Evolutionary conservation across 2,113 vertebrate species (phyloP).

Genomic region (Muntiacus reevesi): DNA sequence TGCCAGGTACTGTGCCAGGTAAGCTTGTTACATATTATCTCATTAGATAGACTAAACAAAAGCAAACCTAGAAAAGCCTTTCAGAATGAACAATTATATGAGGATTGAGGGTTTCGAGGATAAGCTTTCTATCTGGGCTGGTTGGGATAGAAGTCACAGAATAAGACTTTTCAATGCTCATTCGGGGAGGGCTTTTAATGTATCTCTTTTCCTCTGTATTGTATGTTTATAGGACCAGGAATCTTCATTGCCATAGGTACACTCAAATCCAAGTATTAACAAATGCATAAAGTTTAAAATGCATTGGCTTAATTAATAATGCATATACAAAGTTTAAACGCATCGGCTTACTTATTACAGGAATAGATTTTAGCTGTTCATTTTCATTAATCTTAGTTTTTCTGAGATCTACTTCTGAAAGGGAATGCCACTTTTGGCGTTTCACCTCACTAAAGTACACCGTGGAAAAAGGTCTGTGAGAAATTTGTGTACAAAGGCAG

Average conservation of each 20-base stretch:
- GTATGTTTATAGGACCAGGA: not conserved
- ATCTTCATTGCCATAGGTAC: not conserved
- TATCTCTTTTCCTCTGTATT: not conserved
- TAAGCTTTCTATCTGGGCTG: not conserved
- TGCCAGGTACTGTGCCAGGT: not conserved
- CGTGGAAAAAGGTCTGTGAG: constrained; percentile 59
- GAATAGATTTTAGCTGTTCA: not conserved
- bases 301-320: not conserved
- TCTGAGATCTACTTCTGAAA: constrained; percentile 40
- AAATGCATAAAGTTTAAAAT: not conserved
- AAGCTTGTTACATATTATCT: not conserved
- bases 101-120: not conserved
- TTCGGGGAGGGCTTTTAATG: not conserved
- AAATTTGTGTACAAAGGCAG: constrained; percentile 78
- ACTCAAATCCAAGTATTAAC: not conserved
- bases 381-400: not conserved
- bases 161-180: not conserved
- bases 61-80: not conserved
- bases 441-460: constrained; percentile 66
- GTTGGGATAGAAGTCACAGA: not conserved
- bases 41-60: not conserved
- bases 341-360: not conserved
- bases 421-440: constrained; percentile 31
- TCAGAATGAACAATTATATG: not conserved
- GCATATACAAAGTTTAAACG: not conserved